These are phyloP conservation scores for Drosophila koepferae DNA, from an alignment of 2,888 invertebrate genomes.

Conservation along the genomic window DNA sequence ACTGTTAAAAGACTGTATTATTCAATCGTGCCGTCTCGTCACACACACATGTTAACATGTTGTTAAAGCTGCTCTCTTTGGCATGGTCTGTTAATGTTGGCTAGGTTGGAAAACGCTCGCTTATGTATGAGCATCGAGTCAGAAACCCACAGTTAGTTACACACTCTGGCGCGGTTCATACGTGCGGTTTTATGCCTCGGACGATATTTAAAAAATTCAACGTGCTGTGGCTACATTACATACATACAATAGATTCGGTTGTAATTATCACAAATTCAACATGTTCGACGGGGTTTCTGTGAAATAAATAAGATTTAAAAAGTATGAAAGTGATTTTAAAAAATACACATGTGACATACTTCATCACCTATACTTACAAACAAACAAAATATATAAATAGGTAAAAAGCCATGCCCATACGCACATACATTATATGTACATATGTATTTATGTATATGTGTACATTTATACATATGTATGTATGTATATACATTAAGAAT, in stretches of 20 bases:
- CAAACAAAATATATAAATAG: background rate
- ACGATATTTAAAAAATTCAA: conserved; percentile 31
- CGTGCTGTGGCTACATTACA: conserved; percentile 22
- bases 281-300: conserved; percentile 12
- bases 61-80: conserved; percentile 21
- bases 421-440: background rate
- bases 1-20: background rate
- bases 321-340: conserved; percentile 11
- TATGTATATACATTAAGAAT: background rate
- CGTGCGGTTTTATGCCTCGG: conserved; percentile 43
- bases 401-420: background rate
- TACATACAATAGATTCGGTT: conserved; percentile 21
- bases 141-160: conserved; percentile 30
- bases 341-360: background rate
- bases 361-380: background rate
- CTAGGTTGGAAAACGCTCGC: conserved; percentile 34
- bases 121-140: conserved; percentile 37
- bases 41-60: background rate
- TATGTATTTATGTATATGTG: background rate
- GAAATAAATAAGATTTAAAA: conserved; percentile 12
- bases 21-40: background rate
- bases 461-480: background rate
- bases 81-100: conserved; percentile 28
- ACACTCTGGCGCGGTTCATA: conserved; percentile 28
- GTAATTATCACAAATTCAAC: conserved; percentile 6